Base-by-base conservation (phyloP, 2,797 vertebrate genomes). In the Thunnus albacares region DNA sequence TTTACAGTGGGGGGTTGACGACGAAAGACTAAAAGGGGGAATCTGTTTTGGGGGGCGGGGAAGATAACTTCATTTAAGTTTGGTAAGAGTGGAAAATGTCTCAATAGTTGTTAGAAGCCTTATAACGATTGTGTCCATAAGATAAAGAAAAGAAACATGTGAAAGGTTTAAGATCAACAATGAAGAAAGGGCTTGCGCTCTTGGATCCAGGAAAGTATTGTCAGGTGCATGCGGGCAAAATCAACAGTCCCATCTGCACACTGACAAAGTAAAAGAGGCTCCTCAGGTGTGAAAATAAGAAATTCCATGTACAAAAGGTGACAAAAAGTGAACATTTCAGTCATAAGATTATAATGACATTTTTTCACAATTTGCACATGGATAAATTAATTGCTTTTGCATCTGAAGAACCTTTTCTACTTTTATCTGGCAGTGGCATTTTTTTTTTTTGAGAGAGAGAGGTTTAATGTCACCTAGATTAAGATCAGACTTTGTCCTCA, bases 41-140 rank as follows among this genome's bases (percentile, higher is more conserved):
- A 65, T 71, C 56, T 55, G 65, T 82, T 83, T 74, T 82, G 35
- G 14, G 52, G 24, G 60, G 51, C 0, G 22, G 56, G 60, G 77
- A 82, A 73, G 75, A 93, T 89, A 89, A 89, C 91, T 94, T 94
- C 5, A 89, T 94, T 91, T 76, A 81, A 51, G 9, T 76, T 84
- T 71, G 15, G 14, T 43, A 22, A 7, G 30, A 59, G 17, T 51
- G 14, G 17, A 63, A 11, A 58, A 26, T 22, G 9, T 47, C n/a
- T 69, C 15, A 28, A 67, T 33, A 22, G 52, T 45, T 76, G 8
- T 35, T 26, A 13, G 22, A 30, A 43, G 55, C 13, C 62, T 59
- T 11, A 15, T 10, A 49, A 53, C 28, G 9, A 66, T 41, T 28
- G 5, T 69, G 12, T 47, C 26, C 2, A n/a, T 33, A 30, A 55